Percentiles rank a stretch among this genome's conserved stretches.
Evolutionary conservation across 1,140 invertebrate genomes (phyloP).

Genomic region (Hyles vespertilio): DNA sequence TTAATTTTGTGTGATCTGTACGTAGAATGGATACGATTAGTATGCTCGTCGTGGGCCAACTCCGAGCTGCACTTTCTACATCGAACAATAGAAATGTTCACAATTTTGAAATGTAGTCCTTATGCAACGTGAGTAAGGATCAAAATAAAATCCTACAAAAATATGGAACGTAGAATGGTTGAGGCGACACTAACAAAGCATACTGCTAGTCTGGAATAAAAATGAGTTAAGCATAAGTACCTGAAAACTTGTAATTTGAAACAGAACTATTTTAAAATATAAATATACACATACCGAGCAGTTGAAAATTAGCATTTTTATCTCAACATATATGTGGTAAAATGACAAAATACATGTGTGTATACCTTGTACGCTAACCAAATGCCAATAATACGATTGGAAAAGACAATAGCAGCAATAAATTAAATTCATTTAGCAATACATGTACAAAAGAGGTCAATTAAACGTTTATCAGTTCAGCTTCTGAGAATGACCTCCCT

Average conservation of each 20-base stretch:
- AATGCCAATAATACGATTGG: too few species aligned
- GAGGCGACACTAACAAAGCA: too few species aligned
- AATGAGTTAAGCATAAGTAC: too few species aligned
- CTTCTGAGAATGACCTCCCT: conserved; percentile 26
- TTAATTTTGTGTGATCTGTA: conserved; percentile 24
- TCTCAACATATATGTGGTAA: too few species aligned
- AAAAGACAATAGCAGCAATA: neutral
- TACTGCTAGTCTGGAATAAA: too few species aligned
- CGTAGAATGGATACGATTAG: conserved; percentile 42
- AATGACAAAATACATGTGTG: too few species aligned
- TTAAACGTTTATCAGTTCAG: conserved; percentile 22
- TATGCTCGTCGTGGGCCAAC: conserved; percentile 50
- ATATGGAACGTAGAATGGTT: too few species aligned
- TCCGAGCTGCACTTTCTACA: conserved; percentile 57
- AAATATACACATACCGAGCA: too few species aligned
- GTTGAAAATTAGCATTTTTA: too few species aligned
- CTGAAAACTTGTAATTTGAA: too few species aligned
- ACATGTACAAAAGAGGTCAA: conserved; percentile 16
- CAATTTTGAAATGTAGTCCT: conserved; percentile 8
- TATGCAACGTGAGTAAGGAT: conserved; percentile 4
- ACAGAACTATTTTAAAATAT: too few species aligned
- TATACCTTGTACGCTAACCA: too few species aligned
- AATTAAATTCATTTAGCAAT: conserved; percentile 1
- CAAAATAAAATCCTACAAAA: neutral
- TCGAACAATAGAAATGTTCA: conserved; percentile 39